Percentiles rank a stretch among this genome's conserved stretches.
phyloP scores from a whole-genome alignment of 2,797 vertebrate genomes.

The Peromyscus eremicus region DNA sequence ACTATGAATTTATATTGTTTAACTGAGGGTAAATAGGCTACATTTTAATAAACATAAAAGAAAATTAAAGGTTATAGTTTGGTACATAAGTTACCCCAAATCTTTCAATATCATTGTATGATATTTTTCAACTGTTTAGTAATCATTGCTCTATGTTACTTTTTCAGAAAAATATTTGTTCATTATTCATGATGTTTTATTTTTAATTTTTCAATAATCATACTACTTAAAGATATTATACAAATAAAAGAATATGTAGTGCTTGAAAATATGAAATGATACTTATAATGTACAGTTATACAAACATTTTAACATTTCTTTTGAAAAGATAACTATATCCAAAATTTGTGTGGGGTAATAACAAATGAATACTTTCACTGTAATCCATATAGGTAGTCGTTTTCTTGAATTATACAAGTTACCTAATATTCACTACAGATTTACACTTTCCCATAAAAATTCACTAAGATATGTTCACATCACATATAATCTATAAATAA shows the following conservation, averaged over 20 bases:
- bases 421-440: not conserved
- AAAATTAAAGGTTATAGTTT: slow-evolving; percentile 12
- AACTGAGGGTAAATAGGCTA: not conserved
- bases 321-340: not conserved
- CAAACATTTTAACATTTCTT: not conserved
- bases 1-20: not conserved
- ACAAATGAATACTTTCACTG: not conserved
- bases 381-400: not conserved
- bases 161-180: not conserved
- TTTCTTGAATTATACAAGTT: not conserved
- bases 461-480: not conserved
- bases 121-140: not conserved
- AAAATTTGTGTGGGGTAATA: not conserved
- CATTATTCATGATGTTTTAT: not conserved
- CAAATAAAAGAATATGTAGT: not conserved
- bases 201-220: not conserved
- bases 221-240: not conserved
- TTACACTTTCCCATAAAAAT: not conserved
- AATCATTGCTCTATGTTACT: not conserved
- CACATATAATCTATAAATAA: not conserved
- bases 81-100: not conserved
- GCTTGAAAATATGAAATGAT: not conserved
- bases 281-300: not conserved
- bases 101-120: not conserved
- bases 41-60: not conserved